These are phyloP conservation scores for Myrmophylax atrothorax DNA, from an alignment of 2,113 vertebrate species.

Conservation along the genomic window DNA sequence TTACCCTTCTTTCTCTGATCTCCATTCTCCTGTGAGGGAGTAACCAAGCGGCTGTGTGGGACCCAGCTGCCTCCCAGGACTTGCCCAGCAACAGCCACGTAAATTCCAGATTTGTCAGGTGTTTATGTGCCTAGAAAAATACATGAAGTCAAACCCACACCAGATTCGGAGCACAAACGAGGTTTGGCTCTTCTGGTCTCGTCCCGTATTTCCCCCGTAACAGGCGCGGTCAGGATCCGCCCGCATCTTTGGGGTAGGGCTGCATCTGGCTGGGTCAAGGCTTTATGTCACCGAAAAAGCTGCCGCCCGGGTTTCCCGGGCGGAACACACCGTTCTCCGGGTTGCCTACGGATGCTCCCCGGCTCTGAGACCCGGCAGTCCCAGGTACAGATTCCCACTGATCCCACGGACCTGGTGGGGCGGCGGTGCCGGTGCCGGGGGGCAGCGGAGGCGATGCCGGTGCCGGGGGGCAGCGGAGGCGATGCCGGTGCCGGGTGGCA, in stretches of 20 bases:
- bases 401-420: background rate
- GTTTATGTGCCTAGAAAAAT: background rate
- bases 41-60: rapidly evolving
- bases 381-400: background rate
- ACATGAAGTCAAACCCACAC: rapidly evolving
- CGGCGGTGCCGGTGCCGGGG: no score
- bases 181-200: background rate
- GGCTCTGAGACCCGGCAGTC: no score
- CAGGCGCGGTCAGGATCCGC: rapidly evolving
- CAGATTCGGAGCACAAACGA: rapidly evolving
- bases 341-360: rapidly evolving
- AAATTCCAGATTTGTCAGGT: no score
- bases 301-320: rapidly evolving
- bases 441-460: no score
- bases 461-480: no score
- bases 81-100: rapidly evolving
- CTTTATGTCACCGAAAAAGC: rapidly evolving
- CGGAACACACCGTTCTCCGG: rapidly evolving
- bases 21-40: background rate
- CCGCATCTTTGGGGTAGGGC: rapidly evolving
- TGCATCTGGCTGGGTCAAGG: rapidly evolving
- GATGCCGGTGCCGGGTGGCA: no score
- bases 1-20: background rate
- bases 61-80: rapidly evolving
- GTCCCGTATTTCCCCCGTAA: rapidly evolving